Base-by-base conservation (phyloP, 2,797 vertebrate genomes). In the Etheostoma nigrum region DNA sequence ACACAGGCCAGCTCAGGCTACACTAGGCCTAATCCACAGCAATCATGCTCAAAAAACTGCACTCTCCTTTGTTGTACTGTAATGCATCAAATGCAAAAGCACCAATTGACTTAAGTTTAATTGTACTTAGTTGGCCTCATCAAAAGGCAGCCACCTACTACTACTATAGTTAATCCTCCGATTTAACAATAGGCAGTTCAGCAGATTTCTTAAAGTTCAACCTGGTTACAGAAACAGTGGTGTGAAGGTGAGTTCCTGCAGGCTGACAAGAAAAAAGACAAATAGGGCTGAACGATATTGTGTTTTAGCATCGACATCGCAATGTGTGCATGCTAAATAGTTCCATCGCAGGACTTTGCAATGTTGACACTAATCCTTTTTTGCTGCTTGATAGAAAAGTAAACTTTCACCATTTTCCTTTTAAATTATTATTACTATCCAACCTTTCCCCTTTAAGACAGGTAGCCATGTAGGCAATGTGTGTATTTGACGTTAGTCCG, bases 1-100 rank as follows among this genome's bases (percentile, higher is more conserved):
- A 82, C 83, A 65, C 58, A 21, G 67, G 77, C 77, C 80, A 84
- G 42, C 78, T 76, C 65, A 68, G 74, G 65, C 67, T 74, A 66
- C 53, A 7, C 52, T 21, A 1, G 36, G 6, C 27, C 13, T 85
- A 77, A 85, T 75, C 67, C 61, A 57, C 58, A 72, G 44, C 68
- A 80, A 54, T 72, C 79, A 78, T 19, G 52, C 54, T 76, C 51
- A 9, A 40, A 59, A 53, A 83, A 27, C 66, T 5, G 2, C 33
- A 57, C 27, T 33, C 60, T 11, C 30, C 44, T 72, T 70, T 59
- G n/a, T 25, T 76, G 16, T 54, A 65, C 33, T 19, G 42, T 36
- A 55, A 44, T 0, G 14, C 51, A 58, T 61, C 48, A 52, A 58
- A 49, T 53, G n/a, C 44, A 55, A 68, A 49, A 51, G 40, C 58